phyloP scores from a whole-genome alignment of 2,888 invertebrate species.

The Scelioninae gen. 1 region DNA sequence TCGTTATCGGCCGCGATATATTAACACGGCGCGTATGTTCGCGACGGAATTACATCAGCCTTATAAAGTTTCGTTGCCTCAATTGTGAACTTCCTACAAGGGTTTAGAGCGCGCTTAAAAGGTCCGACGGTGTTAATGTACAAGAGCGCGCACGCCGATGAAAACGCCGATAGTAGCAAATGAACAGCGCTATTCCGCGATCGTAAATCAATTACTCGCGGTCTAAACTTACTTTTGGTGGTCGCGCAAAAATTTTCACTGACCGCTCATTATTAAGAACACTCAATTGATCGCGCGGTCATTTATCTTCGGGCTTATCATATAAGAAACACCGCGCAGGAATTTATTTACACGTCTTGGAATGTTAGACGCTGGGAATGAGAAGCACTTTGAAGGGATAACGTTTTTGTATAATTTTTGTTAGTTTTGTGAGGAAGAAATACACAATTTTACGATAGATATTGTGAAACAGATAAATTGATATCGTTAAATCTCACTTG shows the following conservation, averaged over 20 bases:
- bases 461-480: too few relatives aligned
- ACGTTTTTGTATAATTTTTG: too few relatives aligned
- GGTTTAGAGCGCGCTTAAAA: constrained; percentile 79
- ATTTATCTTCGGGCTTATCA: constrained; percentile 58
- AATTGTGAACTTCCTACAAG: constrained; percentile 78
- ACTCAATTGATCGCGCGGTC: constrained; percentile 54
- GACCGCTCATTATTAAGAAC: constrained; percentile 57
- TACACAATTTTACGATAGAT: too few relatives aligned
- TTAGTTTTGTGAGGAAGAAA: too few relatives aligned
- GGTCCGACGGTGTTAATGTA: constrained; percentile 70
- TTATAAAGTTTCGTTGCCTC: constrained; percentile 77
- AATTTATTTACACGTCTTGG: constrained; percentile 56
- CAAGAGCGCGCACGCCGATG: constrained; percentile 60
- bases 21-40: constrained; percentile 25
- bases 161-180: constrained; percentile 65
- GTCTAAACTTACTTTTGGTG: constrained; percentile 65
- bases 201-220: constrained; percentile 62
- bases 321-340: constrained; percentile 45
- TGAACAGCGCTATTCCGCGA: constrained; percentile 64
- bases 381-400: constrained; percentile 7
- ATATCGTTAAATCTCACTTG: too few relatives aligned
- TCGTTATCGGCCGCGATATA: constrained; percentile 43
- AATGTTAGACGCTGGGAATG: constrained; percentile 38
- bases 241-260: constrained; percentile 32
- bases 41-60: constrained; percentile 63